Percentiles rank a stretch among this genome's conserved stretches.
phyloP scores from a whole-genome alignment of 2,113 vertebrate species.

The Galemys pyrenaicus region DNA sequence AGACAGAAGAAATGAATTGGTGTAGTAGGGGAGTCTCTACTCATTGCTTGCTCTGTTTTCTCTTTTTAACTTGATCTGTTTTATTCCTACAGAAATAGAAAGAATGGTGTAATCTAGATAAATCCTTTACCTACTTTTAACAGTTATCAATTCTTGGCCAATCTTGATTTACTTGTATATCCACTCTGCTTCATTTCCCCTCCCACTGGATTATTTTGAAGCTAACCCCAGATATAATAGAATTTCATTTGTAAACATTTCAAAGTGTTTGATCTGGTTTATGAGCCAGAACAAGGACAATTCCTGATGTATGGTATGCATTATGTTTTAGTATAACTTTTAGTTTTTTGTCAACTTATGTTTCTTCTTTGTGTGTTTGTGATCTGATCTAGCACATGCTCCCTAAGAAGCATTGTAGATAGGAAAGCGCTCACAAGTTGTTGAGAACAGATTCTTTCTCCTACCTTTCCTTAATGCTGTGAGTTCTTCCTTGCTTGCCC shows the following conservation, averaged over 20 bases:
- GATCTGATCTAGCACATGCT: neutral
- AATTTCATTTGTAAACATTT: neutral
- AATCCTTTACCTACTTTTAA: neutral
- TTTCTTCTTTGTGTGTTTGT: neutral
- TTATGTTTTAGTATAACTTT: neutral
- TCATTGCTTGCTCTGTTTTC: neutral
- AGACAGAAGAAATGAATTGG: neutral
- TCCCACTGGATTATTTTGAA: neutral
- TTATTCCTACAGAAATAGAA: neutral
- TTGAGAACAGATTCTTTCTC: neutral
- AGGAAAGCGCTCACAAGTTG: neutral
- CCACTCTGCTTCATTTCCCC: neutral
- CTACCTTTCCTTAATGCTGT: neutral
- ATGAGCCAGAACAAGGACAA: neutral
- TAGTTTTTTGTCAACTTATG: neutral
- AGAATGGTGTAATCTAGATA: neutral
- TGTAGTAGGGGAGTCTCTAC: neutral
- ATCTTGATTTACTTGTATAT: neutral
- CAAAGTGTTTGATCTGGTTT: neutral
- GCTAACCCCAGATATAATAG: neutral
- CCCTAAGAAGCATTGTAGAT: neutral
- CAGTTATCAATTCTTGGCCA: neutral
- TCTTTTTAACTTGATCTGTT: neutral
- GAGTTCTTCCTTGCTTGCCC: neutral
- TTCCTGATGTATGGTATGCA: neutral